These are phyloP conservation scores for Mystacides longicornis DNA, from an alignment of 2,888 invertebrate genomes.

Conservation along the genomic window DNA sequence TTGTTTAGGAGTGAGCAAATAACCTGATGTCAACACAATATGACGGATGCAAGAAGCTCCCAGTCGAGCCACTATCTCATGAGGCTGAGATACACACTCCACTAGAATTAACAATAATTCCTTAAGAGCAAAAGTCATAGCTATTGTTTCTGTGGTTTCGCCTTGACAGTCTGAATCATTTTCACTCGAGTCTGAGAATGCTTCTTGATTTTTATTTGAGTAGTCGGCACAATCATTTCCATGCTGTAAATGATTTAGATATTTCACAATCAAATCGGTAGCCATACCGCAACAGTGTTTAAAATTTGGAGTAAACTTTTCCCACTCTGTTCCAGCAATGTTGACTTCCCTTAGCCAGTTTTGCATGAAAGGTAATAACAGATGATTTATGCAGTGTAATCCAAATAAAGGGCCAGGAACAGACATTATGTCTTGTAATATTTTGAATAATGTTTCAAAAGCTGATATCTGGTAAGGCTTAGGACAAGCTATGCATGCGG, in stretches of 20 bases:
- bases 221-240: slow-evolving; percentile 33
- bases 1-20: slow-evolving; percentile 70
- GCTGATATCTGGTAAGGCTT: slow-evolving; percentile 84
- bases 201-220: slow-evolving; percentile 35
- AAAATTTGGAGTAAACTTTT: slow-evolving; percentile 78
- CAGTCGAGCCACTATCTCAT: slow-evolving; percentile 81
- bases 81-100: slow-evolving; percentile 85
- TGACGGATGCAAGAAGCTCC: slow-evolving; percentile 89
- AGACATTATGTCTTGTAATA: slow-evolving; percentile 67
- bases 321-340: slow-evolving; percentile 65
- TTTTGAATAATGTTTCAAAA: slow-evolving; percentile 79
- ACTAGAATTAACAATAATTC: slow-evolving; percentile 79
- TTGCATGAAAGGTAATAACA: slow-evolving; percentile 87
- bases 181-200: slow-evolving; percentile 29
- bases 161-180: slow-evolving; percentile 37
- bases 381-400: slow-evolving; percentile 85
- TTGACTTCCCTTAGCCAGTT: slow-evolving; percentile 79
- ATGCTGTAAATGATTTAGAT: slow-evolving; percentile 68
- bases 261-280: slow-evolving; percentile 84
- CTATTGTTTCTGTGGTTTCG: slow-evolving; percentile 50
- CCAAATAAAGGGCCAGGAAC: slow-evolving; percentile 86
- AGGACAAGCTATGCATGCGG: slow-evolving; percentile 75
- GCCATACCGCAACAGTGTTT: slow-evolving; percentile 92
- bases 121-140: slow-evolving; percentile 70
- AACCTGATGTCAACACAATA: slow-evolving; percentile 75